A percentile compares a stretch with the other conserved stretches of the same genome.
These are phyloP conservation scores for Acanthurus tractus DNA, from an alignment of 2,797 vertebrate genomes.

Conservation along the genomic window DNA sequence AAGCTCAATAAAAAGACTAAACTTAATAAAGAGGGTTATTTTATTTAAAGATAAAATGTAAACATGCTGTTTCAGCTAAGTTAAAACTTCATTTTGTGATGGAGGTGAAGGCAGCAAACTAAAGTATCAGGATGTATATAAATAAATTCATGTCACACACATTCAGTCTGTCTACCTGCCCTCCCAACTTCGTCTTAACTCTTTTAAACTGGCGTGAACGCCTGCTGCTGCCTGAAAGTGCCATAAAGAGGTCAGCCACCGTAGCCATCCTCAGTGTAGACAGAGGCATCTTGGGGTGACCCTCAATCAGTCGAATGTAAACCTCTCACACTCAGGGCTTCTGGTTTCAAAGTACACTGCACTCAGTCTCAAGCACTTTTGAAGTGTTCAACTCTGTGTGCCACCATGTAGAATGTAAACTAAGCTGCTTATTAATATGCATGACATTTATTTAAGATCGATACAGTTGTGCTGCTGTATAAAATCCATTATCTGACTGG, in stretches of 20 bases:
- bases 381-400: constrained; percentile 33
- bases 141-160: constrained; percentile 47
- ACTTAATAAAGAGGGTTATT: neutral
- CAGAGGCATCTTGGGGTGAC: constrained; percentile 35
- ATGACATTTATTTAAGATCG: constrained; percentile 50
- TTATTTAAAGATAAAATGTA: neutral
- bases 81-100: constrained; percentile 9
- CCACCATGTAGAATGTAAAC: constrained; percentile 46
- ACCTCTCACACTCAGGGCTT: constrained; percentile 35
- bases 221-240: constrained; percentile 26
- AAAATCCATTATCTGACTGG: constrained; percentile 52
- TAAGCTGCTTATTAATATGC: constrained; percentile 34
- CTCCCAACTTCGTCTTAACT: constrained; percentile 40
- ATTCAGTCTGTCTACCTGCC: constrained; percentile 25
- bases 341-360: constrained; percentile 36
- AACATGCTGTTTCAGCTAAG: neutral
- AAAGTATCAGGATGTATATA: neutral
- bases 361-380: constrained; percentile 43
- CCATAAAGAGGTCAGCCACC: constrained; percentile 45
- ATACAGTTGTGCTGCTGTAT: constrained; percentile 33
- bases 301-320: constrained; percentile 45
- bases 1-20: neutral
- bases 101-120: constrained; percentile 4
- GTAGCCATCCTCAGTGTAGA: constrained; percentile 34
- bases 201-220: constrained; percentile 34